phyloP scores from a whole-genome alignment of 2,888 invertebrate genomes.

The Diarsia rubi region DNA sequence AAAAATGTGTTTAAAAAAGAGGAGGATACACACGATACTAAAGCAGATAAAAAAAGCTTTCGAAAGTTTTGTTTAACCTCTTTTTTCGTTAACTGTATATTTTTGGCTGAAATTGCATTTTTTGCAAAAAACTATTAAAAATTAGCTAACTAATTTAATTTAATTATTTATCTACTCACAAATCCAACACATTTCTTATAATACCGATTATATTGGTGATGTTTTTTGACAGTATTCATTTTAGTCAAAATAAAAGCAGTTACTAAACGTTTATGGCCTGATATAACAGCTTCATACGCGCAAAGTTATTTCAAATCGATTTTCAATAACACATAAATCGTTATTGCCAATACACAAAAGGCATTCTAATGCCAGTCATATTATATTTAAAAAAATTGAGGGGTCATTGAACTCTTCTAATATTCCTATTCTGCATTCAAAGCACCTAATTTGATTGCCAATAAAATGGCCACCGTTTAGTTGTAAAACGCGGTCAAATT shows the following conservation, averaged over 20 bases:
- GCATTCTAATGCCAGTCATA: conserved; percentile 33
- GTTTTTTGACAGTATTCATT: conserved; percentile 1
- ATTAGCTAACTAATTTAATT: no score
- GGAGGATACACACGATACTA: no score
- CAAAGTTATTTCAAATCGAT: conserved; percentile 27
- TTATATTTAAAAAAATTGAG: background rate
- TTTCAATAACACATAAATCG: conserved; percentile 37
- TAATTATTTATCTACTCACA: no score
- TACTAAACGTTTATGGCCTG: conserved; percentile 3
- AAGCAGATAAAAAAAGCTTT: no score
- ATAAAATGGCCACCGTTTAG: conserved; percentile 42
- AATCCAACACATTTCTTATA: no score
- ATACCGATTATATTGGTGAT: no score
- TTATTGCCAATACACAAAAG: conserved; percentile 35
- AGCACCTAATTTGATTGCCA: conserved; percentile 54
- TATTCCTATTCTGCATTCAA: conserved; percentile 49
- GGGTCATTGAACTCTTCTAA: conserved; percentile 39
- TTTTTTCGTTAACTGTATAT: no score
- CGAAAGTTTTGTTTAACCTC: no score
- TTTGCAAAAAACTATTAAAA: no score
- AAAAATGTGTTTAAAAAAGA: no score
- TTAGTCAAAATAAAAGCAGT: conserved; percentile 13
- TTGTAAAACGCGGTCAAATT: conserved; percentile 47
- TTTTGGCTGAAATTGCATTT: no score
- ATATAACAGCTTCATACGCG: conserved; percentile 5